Evolutionary conservation across 2,888 invertebrate genomes (phyloP).

Genomic region (Leptopterna dolabrata): DNA sequence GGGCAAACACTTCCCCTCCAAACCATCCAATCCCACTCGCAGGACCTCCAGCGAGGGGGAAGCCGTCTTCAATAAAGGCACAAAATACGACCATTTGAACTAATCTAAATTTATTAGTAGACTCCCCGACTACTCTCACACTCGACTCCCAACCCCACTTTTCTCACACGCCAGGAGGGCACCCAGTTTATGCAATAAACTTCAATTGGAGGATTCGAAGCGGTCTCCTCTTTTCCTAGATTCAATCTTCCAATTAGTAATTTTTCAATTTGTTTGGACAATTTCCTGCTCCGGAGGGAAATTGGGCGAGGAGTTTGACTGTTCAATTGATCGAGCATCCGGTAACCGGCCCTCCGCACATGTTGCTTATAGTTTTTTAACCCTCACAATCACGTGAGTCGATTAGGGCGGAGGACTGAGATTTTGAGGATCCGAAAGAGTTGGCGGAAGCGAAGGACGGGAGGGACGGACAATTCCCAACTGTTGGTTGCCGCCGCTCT

Average conservation of each 20-base stretch:
- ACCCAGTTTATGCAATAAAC: constrained; percentile 62
- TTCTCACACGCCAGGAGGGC: constrained; percentile 33
- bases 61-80: constrained; percentile 56
- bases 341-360: constrained; percentile 6
- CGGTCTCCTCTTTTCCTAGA: constrained; percentile 56
- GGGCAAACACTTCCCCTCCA: constrained; percentile 6
- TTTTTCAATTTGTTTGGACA: constrained; percentile 62
- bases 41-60: constrained; percentile 34
- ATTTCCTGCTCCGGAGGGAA: constrained; percentile 54
- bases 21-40: constrained; percentile 44
- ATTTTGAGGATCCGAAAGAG: background rate
- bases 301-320: constrained; percentile 43
- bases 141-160: constrained; percentile 11
- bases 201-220: constrained; percentile 61
- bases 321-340: constrained; percentile 48
- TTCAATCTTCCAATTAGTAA: constrained; percentile 61
- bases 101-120: constrained; percentile 63
- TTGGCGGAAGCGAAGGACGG: background rate
- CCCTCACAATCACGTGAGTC: background rate
- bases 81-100: constrained; percentile 63
- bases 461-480: background rate
- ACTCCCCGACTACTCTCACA: constrained; percentile 10
- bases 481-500: too few species aligned
- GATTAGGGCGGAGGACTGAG: background rate
- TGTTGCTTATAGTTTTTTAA: constrained; percentile 11